Conservation (phyloP, 2,888 invertebrate genomes). For the Bedellia somnulentella region DNA sequence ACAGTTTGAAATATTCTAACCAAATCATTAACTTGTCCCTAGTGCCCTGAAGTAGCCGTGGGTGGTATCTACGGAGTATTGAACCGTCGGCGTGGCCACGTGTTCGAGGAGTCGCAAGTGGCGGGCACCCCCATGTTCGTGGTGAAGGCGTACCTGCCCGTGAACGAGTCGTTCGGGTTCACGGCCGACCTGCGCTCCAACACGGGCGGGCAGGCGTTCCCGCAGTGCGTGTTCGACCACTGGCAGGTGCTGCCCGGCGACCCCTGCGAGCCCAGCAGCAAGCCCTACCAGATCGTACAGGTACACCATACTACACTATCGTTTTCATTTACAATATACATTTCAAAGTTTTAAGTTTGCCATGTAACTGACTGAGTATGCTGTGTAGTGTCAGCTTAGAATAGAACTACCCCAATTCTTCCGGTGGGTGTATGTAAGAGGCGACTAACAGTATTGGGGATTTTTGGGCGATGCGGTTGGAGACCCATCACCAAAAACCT, state of each 20-base stretch:
- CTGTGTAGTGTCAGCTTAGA: no score
- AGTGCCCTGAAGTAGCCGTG: slow-evolving; percentile 94
- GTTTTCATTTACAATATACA: no score
- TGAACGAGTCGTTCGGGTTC: slow-evolving; percentile 99
- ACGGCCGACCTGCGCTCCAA: slow-evolving; percentile 96
- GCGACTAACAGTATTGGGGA: no score
- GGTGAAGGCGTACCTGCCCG: slow-evolving; percentile 97
- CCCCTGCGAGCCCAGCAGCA: slow-evolving; percentile 76
- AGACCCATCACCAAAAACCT: no score
- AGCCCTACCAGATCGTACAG: slow-evolving; percentile 80
- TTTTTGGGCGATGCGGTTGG: no score
- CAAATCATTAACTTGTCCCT: no score
- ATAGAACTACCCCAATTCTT: no score
- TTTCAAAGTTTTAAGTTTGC: no score
- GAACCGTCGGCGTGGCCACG: slow-evolving; percentile 96
- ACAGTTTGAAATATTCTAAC: no score
- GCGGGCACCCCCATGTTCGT: slow-evolving; percentile 98
- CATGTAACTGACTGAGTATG: no score
- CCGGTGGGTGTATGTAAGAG: no score
- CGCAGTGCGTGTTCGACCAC: slow-evolving; percentile 99
- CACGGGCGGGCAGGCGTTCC: slow-evolving; percentile 99
- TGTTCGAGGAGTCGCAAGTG: slow-evolving; percentile 94
- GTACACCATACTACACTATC: slow-evolving; percentile 27
- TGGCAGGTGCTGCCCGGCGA: slow-evolving; percentile 98
- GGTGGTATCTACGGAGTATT: slow-evolving; percentile 98